A percentile compares a stretch with the other conserved stretches of the same genome.
These are phyloP conservation scores for Chloropsis hardwickii DNA, from an alignment of 2,113 vertebrate genomes.

Conservation along the genomic window DNA sequence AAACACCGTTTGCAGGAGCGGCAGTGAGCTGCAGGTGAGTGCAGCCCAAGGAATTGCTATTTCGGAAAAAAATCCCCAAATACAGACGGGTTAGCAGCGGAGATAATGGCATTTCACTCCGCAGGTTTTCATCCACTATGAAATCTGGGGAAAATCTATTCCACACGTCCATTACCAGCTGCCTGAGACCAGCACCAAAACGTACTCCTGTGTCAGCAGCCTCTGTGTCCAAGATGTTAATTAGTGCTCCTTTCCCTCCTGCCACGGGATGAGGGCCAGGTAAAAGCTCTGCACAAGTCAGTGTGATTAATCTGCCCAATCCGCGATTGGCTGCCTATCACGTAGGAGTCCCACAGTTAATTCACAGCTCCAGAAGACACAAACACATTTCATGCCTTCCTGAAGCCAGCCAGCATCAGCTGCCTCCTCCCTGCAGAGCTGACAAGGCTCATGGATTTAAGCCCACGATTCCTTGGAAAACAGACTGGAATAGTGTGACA, in stretches of 20 bases:
- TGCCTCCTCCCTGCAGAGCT: background rate
- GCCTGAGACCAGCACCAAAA: background rate
- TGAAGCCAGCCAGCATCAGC: background rate
- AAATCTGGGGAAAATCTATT: background rate
- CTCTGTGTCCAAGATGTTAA: background rate
- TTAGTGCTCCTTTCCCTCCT: background rate
- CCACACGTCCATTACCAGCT: background rate
- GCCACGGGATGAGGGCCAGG: background rate
- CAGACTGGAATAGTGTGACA: background rate
- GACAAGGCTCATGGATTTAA: background rate
- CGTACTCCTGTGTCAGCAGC: background rate
- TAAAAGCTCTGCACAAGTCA: background rate
- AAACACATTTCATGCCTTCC: background rate
- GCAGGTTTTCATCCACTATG: background rate
- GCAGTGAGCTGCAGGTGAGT: background rate
- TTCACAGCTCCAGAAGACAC: background rate
- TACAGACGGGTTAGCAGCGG: fast-evolving
- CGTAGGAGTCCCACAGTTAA: background rate
- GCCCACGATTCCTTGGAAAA: background rate
- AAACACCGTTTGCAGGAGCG: background rate
- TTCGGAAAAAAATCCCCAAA: background rate
- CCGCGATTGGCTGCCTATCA: background rate
- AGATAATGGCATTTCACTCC: background rate
- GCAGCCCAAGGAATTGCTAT: background rate
- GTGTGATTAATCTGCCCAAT: background rate